Conservation (phyloP, 2,113 vertebrate genomes). For the Kobus ellipsiprymnus region DNA sequence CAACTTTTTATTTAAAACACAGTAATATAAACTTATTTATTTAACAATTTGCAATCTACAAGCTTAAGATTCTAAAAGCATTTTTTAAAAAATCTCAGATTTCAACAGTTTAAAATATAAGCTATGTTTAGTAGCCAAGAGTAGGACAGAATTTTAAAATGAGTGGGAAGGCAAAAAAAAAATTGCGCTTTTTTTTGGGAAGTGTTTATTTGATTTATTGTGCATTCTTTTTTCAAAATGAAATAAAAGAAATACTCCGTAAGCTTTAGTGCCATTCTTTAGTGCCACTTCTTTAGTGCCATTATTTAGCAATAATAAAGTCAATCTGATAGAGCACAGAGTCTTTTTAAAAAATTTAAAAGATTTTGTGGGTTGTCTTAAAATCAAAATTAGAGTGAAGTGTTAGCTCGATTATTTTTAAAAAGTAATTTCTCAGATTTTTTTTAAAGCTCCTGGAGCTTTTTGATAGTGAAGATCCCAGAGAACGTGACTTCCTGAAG, state of each 20-base stretch:
- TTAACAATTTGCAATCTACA: not conserved
- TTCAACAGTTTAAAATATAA: not conserved
- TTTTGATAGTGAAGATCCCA: conserved; percentile 98
- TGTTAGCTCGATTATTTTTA: conserved; percentile 68
- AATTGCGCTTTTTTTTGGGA: not conserved
- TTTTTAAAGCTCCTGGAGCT: conserved; percentile 93
- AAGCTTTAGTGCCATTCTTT: not conserved
- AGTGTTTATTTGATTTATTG: not conserved
- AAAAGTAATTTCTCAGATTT: conserved; percentile 75
- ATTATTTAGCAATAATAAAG: conserved; percentile 29
- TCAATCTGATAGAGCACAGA: not conserved
- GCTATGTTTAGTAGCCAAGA: not conserved
- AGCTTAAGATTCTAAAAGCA: not conserved
- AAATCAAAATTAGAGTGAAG: conserved; percentile 32
- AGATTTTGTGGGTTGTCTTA: conserved; percentile 19
- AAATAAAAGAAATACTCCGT: not conserved
- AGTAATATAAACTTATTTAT: not conserved
- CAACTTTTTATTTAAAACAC: not conserved
- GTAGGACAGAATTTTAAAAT: conserved; percentile 32
- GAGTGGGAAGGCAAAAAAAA: not conserved
- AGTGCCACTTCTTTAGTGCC: not conserved
- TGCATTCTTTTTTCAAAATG: not conserved
- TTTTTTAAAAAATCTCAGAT: not conserved
- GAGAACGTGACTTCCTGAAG: conserved; percentile 97
- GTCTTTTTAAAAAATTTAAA: not conserved